These are phyloP conservation scores for Tetramorium simillimum DNA, from an alignment of 1,140 invertebrate genomes.

Conservation along the genomic window DNA sequence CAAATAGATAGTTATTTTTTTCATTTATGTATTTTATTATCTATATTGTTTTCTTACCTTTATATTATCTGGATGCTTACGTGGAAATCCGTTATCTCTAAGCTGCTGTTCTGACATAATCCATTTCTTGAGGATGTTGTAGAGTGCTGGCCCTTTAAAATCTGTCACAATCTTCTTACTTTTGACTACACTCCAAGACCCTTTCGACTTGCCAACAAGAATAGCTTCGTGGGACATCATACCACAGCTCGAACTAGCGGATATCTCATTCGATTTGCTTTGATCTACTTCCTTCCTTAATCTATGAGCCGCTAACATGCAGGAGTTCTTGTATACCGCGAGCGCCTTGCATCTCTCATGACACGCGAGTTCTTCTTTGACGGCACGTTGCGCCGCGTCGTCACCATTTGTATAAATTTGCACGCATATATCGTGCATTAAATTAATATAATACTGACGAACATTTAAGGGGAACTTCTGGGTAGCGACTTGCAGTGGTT, in stretches of 20 bases:
- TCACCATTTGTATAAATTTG: conserved; percentile 90
- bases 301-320: conserved; percentile 92
- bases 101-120: conserved; percentile 92
- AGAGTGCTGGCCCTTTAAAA: conserved; percentile 83
- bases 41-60: conserved; percentile 71
- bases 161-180: conserved; percentile 83
- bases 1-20: neutral
- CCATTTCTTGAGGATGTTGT: conserved; percentile 85
- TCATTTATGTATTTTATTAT: conserved; percentile 32
- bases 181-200: conserved; percentile 91
- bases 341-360: conserved; percentile 92
- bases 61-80: conserved; percentile 86
- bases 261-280: conserved; percentile 79
- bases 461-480: conserved; percentile 94
- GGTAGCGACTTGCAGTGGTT: conserved; percentile 89
- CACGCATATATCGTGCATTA: conserved; percentile 94
- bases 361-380: conserved; percentile 92
- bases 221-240: conserved; percentile 88
- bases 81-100: conserved; percentile 93
- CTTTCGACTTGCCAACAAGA: conserved; percentile 88
- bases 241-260: conserved; percentile 78
- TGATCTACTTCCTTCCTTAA: conserved; percentile 89
- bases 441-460: conserved; percentile 93
- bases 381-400: conserved; percentile 88
- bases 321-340: conserved; percentile 94